Base-by-base conservation (phyloP, 2,113 vertebrate genomes). In the Rattus rattus region DNA sequence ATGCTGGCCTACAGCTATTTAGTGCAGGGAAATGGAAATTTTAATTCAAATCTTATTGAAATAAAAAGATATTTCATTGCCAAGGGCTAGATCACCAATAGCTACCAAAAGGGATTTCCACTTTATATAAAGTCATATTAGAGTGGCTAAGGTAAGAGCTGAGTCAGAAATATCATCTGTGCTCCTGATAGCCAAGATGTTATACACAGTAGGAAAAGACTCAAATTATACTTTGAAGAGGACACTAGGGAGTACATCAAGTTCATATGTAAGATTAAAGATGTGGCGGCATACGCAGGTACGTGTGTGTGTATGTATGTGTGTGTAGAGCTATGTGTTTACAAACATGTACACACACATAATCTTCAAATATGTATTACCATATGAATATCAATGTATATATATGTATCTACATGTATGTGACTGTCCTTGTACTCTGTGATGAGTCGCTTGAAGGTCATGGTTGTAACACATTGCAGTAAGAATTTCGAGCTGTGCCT, bases 151-250 rank as follows among this genome's bases (percentile, higher is more conserved):
- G 61, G 81, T 81, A 96, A 30, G 33, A 89, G 12, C 7, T 77
- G 56, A 92, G 39, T 39, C 13, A 88, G 30, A n/a, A 95, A 43
- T 7, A 88, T 47, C 6, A 39, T 54, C 63, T 54, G 30, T 83
- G 43, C n/a, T 47, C 75, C 43, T 70, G 49, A 22, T n/a, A 77
- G 33, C 22, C 61, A 83, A 87, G 14, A 26, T 9, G 67, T 75
- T 73, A 79, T 59, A 84, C 52, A 73, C 10, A 11, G 89, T 88
- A 65, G 20, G 4, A 97, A 92, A 92, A 72, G 81, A 94, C 84
- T 90, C 59, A 13, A 69, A 88, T 80, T 39, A 95, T 9, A 65
- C 4, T 59, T 93, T 76, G 19, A n/a, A 95, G 49, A 92, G 87
- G n/a, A 4, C 39, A 75, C 33, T 83, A 73, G 52, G 54, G 92